Evolutionary conservation across 2,888 invertebrate genomes (phyloP).

Genomic region (Xestia ashworthii): DNA sequence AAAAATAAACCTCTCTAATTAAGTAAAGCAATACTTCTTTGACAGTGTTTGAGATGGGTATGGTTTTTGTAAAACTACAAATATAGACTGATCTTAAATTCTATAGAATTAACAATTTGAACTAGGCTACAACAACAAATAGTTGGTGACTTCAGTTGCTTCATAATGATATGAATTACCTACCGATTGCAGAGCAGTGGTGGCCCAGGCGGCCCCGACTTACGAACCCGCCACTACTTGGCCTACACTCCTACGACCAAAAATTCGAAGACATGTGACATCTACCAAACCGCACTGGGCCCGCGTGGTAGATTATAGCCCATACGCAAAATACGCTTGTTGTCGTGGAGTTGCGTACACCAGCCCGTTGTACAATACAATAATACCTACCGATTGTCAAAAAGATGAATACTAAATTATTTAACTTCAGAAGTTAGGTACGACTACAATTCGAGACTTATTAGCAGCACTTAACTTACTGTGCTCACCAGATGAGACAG

Average conservation of each 20-base stretch:
- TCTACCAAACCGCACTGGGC: no score
- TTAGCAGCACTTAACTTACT: neutral
- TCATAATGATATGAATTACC: neutral
- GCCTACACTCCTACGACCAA: no score
- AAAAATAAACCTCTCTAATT: conserved; percentile 1
- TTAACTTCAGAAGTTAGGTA: neutral
- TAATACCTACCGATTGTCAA: no score
- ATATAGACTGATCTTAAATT: neutral
- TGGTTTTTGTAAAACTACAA: neutral
- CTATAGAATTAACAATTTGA: no score
- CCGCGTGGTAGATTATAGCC: no score
- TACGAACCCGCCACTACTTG: no score
- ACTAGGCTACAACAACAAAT: neutral
- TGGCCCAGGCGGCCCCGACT: no score
- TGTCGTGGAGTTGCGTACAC: no score
- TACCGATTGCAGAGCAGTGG: no score
- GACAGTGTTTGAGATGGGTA: conserved; percentile 4
- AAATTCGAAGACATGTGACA: no score
- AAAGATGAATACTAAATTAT: neutral
- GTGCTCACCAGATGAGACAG: neutral
- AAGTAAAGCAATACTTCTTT: conserved; percentile 1
- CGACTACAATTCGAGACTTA: neutral
- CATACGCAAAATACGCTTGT: no score
- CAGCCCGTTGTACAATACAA: no score
- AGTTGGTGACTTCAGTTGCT: neutral